Evolutionary conservation across 2,888 invertebrate genomes (phyloP).

Genomic region (Sphaerophoria rueppellii): DNA sequence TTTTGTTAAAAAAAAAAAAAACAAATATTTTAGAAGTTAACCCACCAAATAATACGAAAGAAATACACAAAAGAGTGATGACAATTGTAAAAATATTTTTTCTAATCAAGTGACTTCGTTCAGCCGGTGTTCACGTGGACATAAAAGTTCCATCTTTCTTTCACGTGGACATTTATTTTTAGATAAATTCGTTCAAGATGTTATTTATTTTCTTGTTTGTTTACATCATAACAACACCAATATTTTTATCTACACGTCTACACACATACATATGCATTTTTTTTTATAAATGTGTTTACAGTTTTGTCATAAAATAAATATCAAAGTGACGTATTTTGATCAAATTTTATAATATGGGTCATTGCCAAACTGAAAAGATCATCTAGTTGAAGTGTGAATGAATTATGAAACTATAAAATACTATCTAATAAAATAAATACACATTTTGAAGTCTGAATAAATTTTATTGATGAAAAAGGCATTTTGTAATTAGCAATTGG

Average conservation of each 20-base stretch:
- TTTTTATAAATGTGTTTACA: background rate
- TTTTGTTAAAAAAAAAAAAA: background rate
- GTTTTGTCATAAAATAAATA: background rate
- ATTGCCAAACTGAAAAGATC: constrained; percentile 28
- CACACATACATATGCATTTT: background rate
- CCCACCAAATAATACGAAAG: background rate
- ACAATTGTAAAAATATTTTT: constrained; percentile 34
- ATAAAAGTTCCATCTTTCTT: constrained; percentile 34
- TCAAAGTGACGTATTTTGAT: background rate
- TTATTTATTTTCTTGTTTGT: background rate
- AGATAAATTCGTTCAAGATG: constrained; percentile 20
- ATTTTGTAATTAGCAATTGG: too few species aligned
- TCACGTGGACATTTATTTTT: constrained; percentile 26
- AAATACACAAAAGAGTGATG: background rate
- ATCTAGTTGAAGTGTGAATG: background rate
- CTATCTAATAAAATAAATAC: background rate
- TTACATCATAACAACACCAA: background rate
- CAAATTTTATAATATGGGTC: constrained; percentile 26
- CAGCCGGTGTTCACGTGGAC: constrained; percentile 63
- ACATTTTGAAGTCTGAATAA: too few species aligned
- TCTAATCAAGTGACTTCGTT: constrained; percentile 64
- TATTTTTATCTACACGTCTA: background rate
- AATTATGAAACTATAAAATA: background rate
- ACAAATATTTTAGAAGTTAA: constrained; percentile 7
- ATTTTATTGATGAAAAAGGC: too few species aligned